phyloP scores from a whole-genome alignment of 2,113 vertebrate genomes.

The Willisornis vidua region DNA sequence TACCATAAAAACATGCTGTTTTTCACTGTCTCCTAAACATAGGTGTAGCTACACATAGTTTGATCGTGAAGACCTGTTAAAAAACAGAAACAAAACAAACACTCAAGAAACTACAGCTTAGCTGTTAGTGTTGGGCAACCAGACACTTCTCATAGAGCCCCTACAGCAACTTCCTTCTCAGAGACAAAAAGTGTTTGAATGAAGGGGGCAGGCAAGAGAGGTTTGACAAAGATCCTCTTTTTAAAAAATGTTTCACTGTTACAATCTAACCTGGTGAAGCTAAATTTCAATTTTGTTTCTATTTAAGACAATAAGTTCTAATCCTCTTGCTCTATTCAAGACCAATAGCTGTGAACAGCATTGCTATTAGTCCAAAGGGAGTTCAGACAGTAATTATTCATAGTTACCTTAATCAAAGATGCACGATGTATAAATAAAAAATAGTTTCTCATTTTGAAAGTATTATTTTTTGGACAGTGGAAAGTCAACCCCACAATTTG shows the following conservation, averaged over 20 bases:
- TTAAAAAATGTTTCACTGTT: background rate
- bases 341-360: background rate
- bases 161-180: background rate
- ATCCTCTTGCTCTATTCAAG: background rate
- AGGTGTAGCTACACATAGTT: background rate
- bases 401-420: background rate
- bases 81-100: background rate
- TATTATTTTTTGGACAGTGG: background rate
- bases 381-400: background rate
- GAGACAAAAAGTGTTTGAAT: background rate
- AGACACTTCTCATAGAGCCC: background rate
- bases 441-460: background rate
- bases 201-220: background rate
- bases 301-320: background rate
- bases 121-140: background rate
- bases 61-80: background rate
- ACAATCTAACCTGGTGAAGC: background rate
- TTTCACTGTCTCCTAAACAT: background rate
- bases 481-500: background rate
- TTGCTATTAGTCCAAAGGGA: background rate
- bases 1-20: background rate
- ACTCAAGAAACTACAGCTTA: background rate
- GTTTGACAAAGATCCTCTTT: background rate
- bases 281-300: background rate
- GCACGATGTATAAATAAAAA: background rate